These are phyloP conservation scores for Dicyrtoma fusca DNA, from an alignment of 2,888 invertebrate species.

Conservation along the genomic window DNA sequence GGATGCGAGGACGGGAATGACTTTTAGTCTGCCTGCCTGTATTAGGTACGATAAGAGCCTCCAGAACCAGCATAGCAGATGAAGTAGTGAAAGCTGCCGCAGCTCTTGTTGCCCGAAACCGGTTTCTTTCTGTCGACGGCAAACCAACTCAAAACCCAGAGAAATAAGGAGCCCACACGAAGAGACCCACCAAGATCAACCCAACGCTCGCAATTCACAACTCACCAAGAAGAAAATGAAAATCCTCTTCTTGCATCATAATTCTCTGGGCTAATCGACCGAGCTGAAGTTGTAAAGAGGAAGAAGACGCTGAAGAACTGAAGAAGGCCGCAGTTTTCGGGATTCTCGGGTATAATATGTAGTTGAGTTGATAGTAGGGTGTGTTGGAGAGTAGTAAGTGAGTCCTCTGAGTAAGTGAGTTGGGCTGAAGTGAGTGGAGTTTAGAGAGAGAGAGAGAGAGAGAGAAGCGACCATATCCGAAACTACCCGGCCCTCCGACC, in stretches of 20 bases:
- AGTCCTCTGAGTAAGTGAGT: too few relatives aligned
- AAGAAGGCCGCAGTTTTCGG: neutral
- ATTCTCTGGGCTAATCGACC: slow-evolving; percentile 41
- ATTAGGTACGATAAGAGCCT: slow-evolving; percentile 20
- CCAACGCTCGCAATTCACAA: neutral
- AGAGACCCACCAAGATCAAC: neutral
- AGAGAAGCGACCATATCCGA: slow-evolving; percentile 15
- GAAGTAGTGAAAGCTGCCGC: too few relatives aligned
- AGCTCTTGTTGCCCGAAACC: too few relatives aligned
- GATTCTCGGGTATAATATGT: too few relatives aligned
- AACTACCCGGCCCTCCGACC: slow-evolving; percentile 9
- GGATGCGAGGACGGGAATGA: slow-evolving; percentile 1
- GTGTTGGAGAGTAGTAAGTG: too few relatives aligned
- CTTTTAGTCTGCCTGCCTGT: slow-evolving; percentile 17
- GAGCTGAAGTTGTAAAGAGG: slow-evolving; percentile 23
- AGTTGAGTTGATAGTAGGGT: too few relatives aligned
- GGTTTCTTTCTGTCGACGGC: too few relatives aligned
- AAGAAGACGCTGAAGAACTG: slow-evolving; percentile 3
- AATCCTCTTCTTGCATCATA: slow-evolving; percentile 37
- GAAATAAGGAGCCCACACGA: too few relatives aligned
- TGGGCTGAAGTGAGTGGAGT: slow-evolving; percentile 12
- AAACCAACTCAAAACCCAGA: too few relatives aligned
- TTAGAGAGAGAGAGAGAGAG: slow-evolving; percentile 7
- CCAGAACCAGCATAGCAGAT: too few relatives aligned
- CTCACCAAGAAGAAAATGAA: slow-evolving; percentile 23